Evolutionary conservation across 2,113 vertebrate genomes (phyloP), one percentile per base, ranked within the genome.

Genomic region (Syrrhaptes paradoxus): DNA sequence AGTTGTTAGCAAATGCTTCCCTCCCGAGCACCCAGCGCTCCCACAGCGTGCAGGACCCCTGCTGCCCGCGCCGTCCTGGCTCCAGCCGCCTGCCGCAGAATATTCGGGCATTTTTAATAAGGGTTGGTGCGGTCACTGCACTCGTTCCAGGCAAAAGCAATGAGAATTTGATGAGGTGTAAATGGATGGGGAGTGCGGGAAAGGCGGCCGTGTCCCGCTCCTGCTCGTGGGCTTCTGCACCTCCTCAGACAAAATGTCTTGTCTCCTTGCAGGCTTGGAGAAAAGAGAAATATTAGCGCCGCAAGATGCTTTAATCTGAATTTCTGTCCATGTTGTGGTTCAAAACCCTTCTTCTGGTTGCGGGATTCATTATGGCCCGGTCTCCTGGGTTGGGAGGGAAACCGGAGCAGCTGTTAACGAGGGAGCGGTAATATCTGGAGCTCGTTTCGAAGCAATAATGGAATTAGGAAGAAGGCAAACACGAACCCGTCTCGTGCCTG

Each of bases 121-220:
- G 84, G 49, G 34, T 48, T 70, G 34, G 46, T 90, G 54, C 12
- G 13, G 81, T 94, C 92, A 93, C 72, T 88, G 93, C 70, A 3
- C 92, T 96, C 65, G 85, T 88, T 91, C 58, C 57, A 48, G 65
- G 89, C 71, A 26, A 87, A 91, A 84, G 88, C 59, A 85, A 88
- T 94, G 93, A 95, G 95, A 88, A 88, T 95, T 96, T 96, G 87
- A 93, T 93, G 93, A 97, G 87, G 92, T 93, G 92, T 82, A 93
- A 97, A 95, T 96, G 94, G 85, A 81, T 94, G 62, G 74, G 29
- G 87, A 89, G 89, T 36, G 90, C 74, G 78, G 83, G 85, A 62
- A 77, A 92, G 59, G 59, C 81, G 45, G 82, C 62, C 15, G 2
- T 15, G 61, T 78, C 70, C 83, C 1, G 1, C 59, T 71, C 82